Evolutionary conservation across 2,113 vertebrate genomes (phyloP).

Genomic region (Octodon degus): DNA sequence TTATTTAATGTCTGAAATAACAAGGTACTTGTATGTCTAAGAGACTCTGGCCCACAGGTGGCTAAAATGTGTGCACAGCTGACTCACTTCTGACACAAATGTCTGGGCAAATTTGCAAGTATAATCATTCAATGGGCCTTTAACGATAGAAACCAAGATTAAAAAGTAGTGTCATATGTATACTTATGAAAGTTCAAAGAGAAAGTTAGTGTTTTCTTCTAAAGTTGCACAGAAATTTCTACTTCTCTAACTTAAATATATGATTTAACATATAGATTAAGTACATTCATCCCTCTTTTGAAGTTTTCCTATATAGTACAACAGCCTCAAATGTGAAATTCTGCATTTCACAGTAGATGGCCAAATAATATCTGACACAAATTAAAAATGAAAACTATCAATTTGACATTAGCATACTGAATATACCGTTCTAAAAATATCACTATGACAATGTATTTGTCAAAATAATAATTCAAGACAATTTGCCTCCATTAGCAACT

Average conservation of each 20-base stretch:
- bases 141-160: slow-evolving; percentile 27
- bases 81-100: slow-evolving; percentile 41
- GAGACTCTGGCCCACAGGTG: not conserved
- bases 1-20: slow-evolving; percentile 46
- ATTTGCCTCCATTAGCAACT: slow-evolving; percentile 69
- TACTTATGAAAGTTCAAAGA: not conserved
- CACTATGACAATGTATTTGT: slow-evolving; percentile 68
- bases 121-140: slow-evolving; percentile 18
- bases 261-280: not conserved
- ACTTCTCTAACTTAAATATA: slow-evolving; percentile 48
- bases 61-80: slow-evolving; percentile 29
- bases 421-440: slow-evolving; percentile 72
- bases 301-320: not conserved
- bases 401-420: slow-evolving; percentile 67
- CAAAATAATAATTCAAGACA: slow-evolving; percentile 70
- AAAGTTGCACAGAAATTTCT: slow-evolving; percentile 23
- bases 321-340: slow-evolving; percentile 51
- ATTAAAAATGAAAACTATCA: slow-evolving; percentile 75
- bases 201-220: slow-evolving; percentile 31
- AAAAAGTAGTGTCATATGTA: slow-evolving; percentile 26
- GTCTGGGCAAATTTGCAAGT: slow-evolving; percentile 3
- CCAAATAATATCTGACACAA: slow-evolving; percentile 63
- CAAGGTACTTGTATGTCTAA: not conserved
- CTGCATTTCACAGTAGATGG: slow-evolving; percentile 58
- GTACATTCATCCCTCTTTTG: slow-evolving; percentile 25